phyloP scores from a whole-genome alignment of 2,888 invertebrate genomes.

The Melinopterus prodromus region DNA sequence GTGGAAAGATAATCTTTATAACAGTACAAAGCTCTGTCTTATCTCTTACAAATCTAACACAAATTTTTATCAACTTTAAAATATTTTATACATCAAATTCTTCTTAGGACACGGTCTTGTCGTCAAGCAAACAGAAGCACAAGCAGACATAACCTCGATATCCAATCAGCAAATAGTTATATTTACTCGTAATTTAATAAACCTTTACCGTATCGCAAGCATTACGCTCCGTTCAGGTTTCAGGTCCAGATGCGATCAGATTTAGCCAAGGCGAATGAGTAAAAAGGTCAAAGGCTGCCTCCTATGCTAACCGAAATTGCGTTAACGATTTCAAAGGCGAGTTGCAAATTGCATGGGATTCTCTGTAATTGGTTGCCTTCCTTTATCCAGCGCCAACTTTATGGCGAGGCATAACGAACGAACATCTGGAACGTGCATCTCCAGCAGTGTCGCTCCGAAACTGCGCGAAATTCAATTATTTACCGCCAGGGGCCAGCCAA shows the following conservation, averaged over 20 bases:
- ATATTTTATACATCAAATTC: too few relatives aligned
- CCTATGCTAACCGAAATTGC: background rate
- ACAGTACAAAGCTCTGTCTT: too few relatives aligned
- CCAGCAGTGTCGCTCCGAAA: background rate
- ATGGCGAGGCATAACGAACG: background rate
- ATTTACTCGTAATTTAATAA: too few relatives aligned
- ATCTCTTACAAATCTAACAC: too few relatives aligned
- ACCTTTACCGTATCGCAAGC: too few relatives aligned
- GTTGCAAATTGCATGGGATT: background rate
- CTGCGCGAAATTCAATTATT: background rate
- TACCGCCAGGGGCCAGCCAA: background rate
- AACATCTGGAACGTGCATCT: slow-evolving; percentile 4
- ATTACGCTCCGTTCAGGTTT: too few relatives aligned
- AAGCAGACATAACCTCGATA: too few relatives aligned
- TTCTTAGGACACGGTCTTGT: too few relatives aligned
- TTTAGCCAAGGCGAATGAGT: background rate
- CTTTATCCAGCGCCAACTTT: background rate
- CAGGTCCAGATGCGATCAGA: background rate
- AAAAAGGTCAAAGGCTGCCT: background rate
- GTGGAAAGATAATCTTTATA: too few relatives aligned
- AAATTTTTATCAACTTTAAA: too few relatives aligned
- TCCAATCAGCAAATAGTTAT: too few relatives aligned
- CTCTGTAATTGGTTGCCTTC: background rate
- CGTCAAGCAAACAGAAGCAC: too few relatives aligned
- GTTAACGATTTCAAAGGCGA: background rate